Base-by-base conservation (phyloP, 2,888 invertebrate genomes). In the Capitulum mitella region DNA sequence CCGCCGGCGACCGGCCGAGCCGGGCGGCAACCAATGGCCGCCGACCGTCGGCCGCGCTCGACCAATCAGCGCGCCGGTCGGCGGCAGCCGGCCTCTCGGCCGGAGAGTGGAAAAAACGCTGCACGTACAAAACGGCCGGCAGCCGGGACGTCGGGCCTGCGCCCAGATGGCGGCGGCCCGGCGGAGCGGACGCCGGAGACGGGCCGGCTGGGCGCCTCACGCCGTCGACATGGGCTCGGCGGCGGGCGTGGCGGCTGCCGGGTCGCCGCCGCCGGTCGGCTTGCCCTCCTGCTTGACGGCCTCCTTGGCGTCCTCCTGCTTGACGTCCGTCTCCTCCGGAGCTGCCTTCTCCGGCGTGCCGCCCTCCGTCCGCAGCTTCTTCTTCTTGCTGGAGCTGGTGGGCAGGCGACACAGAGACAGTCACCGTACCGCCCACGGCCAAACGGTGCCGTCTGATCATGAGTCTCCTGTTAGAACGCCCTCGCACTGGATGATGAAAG, bases 281-380 rank as follows among this genome's bases (percentile, higher is more conserved):
- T 70, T 70, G 37, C 10, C 5, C 70, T 70, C 70, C 37, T 19
- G 37, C 70, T 70, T 70, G 29, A 26, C 70, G 10, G 37, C 40
- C 12, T 70, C 70, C 70, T 70, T 70, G 70, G 14, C 70, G 34
- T 32, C 34, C 10, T 37, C 70, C 10, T 37, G 2, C 70, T 70
- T 70, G 40, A 70, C 70, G 22, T 70, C 70, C 8, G 26, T 40
- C 8, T 70, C 70, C 26, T 70, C 70, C 10, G 37, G 26, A 1
- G 40, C 40, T 19, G 34, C 16, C 70, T 70, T 70, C 1, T 40
- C 70, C 26, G 70, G 70, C 5, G 70, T 40, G 29, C 29, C 26
- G 70, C 70, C 70, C 1, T 70, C 70, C 70, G 70, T 37, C 37
- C 70, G 70, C 70, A 70, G 40, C 70, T 70, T 70, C 70, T 70